Base-by-base conservation (phyloP, 1,140 invertebrate genomes). In the Drosophila ironensis region DNA sequence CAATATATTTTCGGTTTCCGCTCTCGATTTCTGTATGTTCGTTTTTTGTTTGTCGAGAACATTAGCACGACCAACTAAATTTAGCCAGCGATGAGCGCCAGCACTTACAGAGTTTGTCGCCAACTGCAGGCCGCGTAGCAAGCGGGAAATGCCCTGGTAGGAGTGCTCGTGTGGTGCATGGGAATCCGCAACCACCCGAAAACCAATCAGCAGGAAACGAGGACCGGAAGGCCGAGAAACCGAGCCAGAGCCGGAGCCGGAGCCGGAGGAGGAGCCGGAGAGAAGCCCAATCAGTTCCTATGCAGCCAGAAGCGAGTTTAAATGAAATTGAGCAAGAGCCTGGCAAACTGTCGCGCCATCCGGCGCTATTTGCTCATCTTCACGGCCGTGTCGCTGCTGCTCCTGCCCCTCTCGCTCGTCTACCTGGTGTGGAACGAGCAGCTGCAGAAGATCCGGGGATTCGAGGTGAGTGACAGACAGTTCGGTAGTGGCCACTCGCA, bases 321-420 rank as follows among this genome's bases (percentile, higher is more conserved):
- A 89, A 90, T 90, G 89, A 89, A 88, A 88, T 72, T 87, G 45
- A 82, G 68, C 69, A 77, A 73, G 67, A 81, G 75, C 71, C 57
- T 69, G 72, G 72, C 78, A 84, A 80, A 78, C 81, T 90, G 88
- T 77, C 89, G 89, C 86, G 73, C 75, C 60, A 60, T 90, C 35
- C 67, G 88, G 87, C 89, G 89, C 54, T 90, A 88, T 86, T 82
- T 90, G 77, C 74, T 90, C 38, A 75, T 90, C 56, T 89, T 90
- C 57, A 88, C 77, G 47, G 89, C 82, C 44, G 69, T 90, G 53
- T 78, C 89, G 52, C 53, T 90, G 51, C 69, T 82, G 37, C 45
- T 81, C 30, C 50, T 90, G 57, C 89, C 89, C 17, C 61, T 90
- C 14, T 88, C 89, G 8, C 56, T 90, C 17, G 77, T 88, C 54